Conservation (phyloP, 2,888 invertebrate genomes). For the Ichneumoninae sp. region DNA sequence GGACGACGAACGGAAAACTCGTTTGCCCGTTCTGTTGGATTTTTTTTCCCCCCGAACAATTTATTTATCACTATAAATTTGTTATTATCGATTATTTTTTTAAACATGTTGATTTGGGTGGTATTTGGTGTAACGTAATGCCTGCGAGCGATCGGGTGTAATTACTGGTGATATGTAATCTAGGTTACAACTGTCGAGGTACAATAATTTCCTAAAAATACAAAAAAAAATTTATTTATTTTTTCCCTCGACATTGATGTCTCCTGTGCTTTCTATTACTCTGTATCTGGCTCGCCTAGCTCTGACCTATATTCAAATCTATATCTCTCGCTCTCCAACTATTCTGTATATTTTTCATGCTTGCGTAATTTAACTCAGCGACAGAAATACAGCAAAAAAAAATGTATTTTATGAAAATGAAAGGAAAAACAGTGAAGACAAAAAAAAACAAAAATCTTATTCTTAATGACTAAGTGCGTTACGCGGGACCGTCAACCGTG, state of each 20-base stretch:
- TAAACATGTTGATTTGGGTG: conserved; percentile 24
- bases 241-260: conserved; percentile 17
- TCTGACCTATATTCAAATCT: conserved; percentile 10
- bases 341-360: conserved; percentile 20
- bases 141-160: conserved; percentile 8
- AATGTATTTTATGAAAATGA: background rate
- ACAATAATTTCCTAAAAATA: background rate
- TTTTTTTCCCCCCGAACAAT: background rate
- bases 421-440: conserved; percentile 34
- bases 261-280: conserved; percentile 34
- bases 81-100: background rate
- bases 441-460: conserved; percentile 56
- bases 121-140: conserved; percentile 38
- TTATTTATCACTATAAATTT: background rate
- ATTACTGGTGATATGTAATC: conserved; percentile 29
- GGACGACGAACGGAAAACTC: background rate
- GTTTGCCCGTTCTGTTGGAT: conserved; percentile 8
- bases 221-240: background rate
- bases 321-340: conserved; percentile 31
- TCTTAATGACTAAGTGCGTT: conserved; percentile 73
- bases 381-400: background rate
- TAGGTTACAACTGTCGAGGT: background rate
- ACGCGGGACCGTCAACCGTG: conserved; percentile 74
- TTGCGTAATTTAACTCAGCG: conserved; percentile 9
- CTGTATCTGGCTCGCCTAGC: conserved; percentile 36